These are phyloP conservation scores for Oreochromis aureus DNA, from an alignment of 2,113 vertebrate species.

Conservation along the genomic window DNA sequence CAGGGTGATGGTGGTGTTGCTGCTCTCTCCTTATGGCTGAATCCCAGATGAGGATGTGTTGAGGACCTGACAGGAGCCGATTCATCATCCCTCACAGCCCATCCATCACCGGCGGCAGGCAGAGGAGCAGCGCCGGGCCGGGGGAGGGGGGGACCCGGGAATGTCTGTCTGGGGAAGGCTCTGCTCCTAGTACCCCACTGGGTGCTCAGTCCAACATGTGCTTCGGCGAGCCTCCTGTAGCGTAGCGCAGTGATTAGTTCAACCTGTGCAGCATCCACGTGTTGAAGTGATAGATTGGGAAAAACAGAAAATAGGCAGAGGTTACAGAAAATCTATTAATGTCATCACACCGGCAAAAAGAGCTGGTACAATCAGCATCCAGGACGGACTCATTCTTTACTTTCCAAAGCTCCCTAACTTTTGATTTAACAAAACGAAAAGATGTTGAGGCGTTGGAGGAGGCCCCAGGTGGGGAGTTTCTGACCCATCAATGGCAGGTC, in stretches of 20 bases:
- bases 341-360: background rate
- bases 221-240: background rate
- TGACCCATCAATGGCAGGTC: background rate
- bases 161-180: background rate
- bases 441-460: background rate
- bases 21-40: constrained; percentile 19
- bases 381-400: background rate
- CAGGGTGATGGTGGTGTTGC: constrained; percentile 8
- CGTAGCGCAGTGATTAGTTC: background rate
- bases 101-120: constrained; percentile 47
- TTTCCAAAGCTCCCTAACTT: background rate
- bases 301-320: background rate
- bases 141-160: background rate
- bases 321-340: background rate
- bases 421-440: background rate
- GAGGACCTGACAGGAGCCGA: constrained; percentile 36
- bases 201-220: constrained; percentile 12
- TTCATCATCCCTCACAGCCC: constrained; percentile 47
- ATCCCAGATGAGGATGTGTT: constrained; percentile 48
- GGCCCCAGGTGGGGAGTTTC: background rate
- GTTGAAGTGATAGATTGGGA: constrained; percentile 5
- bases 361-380: background rate
- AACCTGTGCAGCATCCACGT: background rate
- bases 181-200: background rate
- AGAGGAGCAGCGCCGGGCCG: background rate